phyloP scores from a whole-genome alignment of 2,888 invertebrate species.

The Syritta pipiens region DNA sequence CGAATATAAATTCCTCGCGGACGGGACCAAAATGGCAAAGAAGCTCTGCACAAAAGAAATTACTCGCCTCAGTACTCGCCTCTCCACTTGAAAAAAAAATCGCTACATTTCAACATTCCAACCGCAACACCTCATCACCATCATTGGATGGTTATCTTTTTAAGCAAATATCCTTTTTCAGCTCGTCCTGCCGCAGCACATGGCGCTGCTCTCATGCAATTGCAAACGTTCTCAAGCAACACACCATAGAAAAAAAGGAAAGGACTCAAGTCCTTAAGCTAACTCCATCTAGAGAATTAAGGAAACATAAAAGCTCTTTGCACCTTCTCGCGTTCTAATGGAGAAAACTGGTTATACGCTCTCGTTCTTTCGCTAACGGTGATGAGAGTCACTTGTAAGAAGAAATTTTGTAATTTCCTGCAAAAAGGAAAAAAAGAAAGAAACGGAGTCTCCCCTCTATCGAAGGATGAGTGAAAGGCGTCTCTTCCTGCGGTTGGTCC shows the following conservation, averaged over 20 bases:
- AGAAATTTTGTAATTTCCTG: constrained; percentile 37
- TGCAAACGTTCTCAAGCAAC: too few relatives aligned
- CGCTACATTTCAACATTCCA: too few relatives aligned
- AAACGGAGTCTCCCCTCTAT: too few relatives aligned
- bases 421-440: background rate
- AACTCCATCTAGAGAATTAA: constrained; percentile 39
- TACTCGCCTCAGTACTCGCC: background rate
- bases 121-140: background rate
- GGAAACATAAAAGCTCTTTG: constrained; percentile 50
- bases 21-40: too few relatives aligned
- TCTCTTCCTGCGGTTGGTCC: constrained; percentile 4
- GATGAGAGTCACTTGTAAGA: constrained; percentile 19
- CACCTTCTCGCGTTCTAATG: constrained; percentile 27
- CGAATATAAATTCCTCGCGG: too few relatives aligned
- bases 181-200: background rate
- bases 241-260: too few relatives aligned
- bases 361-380: constrained; percentile 4
- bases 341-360: constrained; percentile 33
- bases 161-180: background rate
- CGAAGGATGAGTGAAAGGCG: constrained; percentile 9
- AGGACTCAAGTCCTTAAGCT: constrained; percentile 24
- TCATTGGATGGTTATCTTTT: background rate
- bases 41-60: background rate
- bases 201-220: too few relatives aligned
- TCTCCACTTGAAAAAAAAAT: too few relatives aligned